Percentiles rank a stretch among this genome's conserved stretches.
Evolutionary conservation across 2,113 vertebrate species (phyloP).

Genomic region (Peromyscus californicus): DNA sequence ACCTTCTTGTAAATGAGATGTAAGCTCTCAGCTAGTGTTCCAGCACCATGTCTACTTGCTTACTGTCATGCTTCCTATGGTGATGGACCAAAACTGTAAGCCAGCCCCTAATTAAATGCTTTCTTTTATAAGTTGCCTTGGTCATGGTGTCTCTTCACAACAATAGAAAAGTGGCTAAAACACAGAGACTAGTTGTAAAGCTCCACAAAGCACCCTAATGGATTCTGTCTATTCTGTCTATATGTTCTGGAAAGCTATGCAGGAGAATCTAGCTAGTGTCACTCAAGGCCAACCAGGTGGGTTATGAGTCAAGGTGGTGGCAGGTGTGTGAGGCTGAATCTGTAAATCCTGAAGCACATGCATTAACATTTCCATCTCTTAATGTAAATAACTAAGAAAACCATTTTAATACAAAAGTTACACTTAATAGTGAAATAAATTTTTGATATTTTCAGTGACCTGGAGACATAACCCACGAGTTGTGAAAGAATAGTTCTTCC

Average conservation of each 20-base stretch:
- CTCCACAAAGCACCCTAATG: background rate
- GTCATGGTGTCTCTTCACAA: background rate
- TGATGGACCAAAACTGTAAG: background rate
- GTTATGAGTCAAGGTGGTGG: too few species aligned
- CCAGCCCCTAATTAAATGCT: background rate
- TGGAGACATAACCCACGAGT: background rate
- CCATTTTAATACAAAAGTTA: background rate
- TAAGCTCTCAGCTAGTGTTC: background rate
- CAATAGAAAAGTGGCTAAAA: background rate
- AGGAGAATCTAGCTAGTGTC: background rate
- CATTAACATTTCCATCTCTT: background rate
- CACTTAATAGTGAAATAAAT: constrained; percentile 36
- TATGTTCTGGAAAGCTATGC: background rate
- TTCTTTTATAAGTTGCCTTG: background rate
- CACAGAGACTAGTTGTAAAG: background rate
- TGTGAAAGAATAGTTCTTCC: background rate
- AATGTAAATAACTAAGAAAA: background rate
- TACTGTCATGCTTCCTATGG: background rate
- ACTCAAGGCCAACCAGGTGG: background rate
- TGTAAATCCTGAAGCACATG: background rate
- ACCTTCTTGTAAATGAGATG: background rate
- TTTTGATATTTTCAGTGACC: background rate
- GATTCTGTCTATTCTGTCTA: background rate
- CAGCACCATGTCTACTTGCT: background rate
- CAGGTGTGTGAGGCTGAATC: too few species aligned